Percentiles rank a stretch among this genome's conserved stretches.
phyloP scores from a whole-genome alignment of 2,888 invertebrate genomes.

The Synergus laeviventris region DNA sequence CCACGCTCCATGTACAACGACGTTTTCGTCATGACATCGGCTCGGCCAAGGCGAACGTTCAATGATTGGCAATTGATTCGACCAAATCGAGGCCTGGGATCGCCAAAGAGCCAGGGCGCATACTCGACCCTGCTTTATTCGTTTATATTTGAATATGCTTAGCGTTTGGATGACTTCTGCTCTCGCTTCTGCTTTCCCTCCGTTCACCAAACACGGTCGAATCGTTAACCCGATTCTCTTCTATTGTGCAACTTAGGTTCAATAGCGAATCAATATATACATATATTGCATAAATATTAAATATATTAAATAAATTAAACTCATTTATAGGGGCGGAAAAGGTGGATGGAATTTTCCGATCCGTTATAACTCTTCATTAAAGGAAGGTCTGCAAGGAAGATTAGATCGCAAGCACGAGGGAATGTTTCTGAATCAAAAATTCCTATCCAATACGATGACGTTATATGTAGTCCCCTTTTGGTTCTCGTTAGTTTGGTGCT shows the following conservation, averaged over 20 bases:
- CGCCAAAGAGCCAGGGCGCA: constrained; percentile 35
- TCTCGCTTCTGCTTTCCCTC: constrained; percentile 2
- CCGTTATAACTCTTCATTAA: constrained; percentile 48
- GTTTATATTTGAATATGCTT: constrained; percentile 9
- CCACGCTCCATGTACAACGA: constrained; percentile 43
- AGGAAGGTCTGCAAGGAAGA: constrained; percentile 43
- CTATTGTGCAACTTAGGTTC: constrained; percentile 17
- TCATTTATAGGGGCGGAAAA: constrained; percentile 29
- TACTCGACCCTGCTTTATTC: constrained; percentile 38
- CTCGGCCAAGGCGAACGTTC: constrained; percentile 44
- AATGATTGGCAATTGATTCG: constrained; percentile 55
- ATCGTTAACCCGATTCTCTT: constrained; percentile 25
- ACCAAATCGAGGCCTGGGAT: constrained; percentile 47
- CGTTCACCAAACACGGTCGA: constrained; percentile 18
- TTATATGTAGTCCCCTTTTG: constrained; percentile 40
- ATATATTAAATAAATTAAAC: no score
- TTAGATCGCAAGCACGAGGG: constrained; percentile 45
- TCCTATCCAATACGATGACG: constrained; percentile 45
- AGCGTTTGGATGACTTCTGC: neutral
- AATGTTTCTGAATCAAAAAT: constrained; percentile 53
- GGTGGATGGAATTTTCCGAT: constrained; percentile 41
- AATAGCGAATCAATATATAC: no score
- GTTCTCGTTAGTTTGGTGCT: constrained; percentile 55
- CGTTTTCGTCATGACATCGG: constrained; percentile 44
- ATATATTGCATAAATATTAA: no score